phyloP scores from a whole-genome alignment of 1,140 invertebrate species.

The Oncopodura yosiiana region DNA sequence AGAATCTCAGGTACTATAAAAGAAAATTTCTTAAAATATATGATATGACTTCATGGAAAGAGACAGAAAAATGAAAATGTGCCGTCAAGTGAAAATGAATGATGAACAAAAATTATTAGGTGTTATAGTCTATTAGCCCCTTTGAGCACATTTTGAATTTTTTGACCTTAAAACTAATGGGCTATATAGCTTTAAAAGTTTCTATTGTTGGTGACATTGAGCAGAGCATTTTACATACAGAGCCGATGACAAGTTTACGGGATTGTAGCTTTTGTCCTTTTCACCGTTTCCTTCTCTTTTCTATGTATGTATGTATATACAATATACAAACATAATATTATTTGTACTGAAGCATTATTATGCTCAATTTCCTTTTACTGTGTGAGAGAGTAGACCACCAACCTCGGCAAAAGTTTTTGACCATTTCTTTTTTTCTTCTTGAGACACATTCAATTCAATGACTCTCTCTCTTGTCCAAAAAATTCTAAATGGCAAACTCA shows the following conservation, averaged over 20 bases:
- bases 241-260: not conserved
- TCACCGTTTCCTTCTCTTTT: not conserved
- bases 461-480: not conserved
- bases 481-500: no score
- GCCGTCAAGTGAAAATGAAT: no score
- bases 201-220: no score
- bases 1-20: conserved; percentile 27
- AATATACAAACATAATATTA: not conserved
- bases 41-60: no score
- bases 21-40: no score
- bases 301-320: not conserved
- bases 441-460: not conserved
- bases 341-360: not conserved
- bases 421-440: not conserved
- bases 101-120: no score
- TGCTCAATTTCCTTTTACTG: no score
- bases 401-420: not conserved
- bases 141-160: not conserved
- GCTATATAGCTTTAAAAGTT: not conserved
- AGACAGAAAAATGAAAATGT: no score
- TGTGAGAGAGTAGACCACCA: no score
- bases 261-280: not conserved
- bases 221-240: not conserved
- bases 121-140: not conserved
- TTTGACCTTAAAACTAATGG: not conserved